Percentiles rank a stretch among this genome's conserved stretches.
These are phyloP conservation scores for Orbicella faveolata DNA, from an alignment of 64 coral and sea anemone species.

Conservation along the genomic window DNA sequence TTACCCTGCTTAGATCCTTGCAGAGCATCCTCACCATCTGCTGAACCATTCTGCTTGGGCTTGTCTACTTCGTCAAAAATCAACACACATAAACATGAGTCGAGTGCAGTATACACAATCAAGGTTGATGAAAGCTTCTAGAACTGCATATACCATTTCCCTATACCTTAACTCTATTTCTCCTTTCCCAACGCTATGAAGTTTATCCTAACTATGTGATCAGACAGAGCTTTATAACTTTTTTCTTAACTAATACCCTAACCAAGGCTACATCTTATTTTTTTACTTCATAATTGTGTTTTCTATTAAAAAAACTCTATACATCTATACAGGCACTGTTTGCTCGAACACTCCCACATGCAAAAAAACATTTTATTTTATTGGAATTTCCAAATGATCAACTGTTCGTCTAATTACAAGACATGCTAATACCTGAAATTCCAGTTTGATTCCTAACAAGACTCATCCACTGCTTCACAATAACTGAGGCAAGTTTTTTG, in stretches of 20 bases:
- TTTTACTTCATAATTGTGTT: no score
- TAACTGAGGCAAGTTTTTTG: conserved; percentile 64
- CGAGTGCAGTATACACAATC: background rate
- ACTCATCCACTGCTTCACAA: conserved; percentile 89
- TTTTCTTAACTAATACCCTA: background rate
- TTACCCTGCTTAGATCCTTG: conserved; percentile 34
- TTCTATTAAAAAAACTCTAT: no score
- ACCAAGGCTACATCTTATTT: background rate
- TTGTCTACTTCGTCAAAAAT: conserved; percentile 49
- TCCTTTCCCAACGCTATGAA: background rate
- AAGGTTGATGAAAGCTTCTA: no score
- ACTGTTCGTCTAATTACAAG: no score
- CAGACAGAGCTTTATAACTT: no score
- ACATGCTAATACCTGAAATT: background rate
- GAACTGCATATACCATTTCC: no score
- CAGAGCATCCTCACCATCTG: conserved; percentile 28
- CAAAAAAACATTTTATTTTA: no score
- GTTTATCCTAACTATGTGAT: background rate
- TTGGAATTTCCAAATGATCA: no score
- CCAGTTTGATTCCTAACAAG: conserved; percentile 61
- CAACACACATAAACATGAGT: background rate
- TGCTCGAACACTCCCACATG: no score
- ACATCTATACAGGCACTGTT: no score
- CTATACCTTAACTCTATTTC: no score
- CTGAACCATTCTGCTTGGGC: conserved; percentile 69